Base-by-base conservation (phyloP, 2,113 vertebrate genomes). In the Phrynosoma blainvillii region DNA sequence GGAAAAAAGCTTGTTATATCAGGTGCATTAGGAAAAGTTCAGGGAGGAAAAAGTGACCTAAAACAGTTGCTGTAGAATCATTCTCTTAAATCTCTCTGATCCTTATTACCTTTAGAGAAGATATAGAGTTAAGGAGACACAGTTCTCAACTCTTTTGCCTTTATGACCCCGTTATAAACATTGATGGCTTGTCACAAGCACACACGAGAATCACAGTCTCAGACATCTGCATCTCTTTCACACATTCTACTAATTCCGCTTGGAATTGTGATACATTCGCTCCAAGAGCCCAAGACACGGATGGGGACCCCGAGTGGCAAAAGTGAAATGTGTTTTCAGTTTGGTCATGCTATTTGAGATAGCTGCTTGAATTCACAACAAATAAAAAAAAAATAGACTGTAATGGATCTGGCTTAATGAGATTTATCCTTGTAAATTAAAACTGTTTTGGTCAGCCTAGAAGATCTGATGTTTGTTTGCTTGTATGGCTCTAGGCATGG, bases 401-500 rank as follows among this genome's bases (percentile, higher is more conserved):
- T 88, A 82, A 83, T 52, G 9, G 66, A 84, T 92, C 84, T 81
- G 14, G 30, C 0, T 0, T 90, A 78, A 86, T 71, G 20, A 32
- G 78, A 83, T 94, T 93, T 91, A 88, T 78, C 87, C 90, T 82
- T 82, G 40, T 65, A 91, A 92, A 90, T 0, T 3, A 92, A 87
- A 0, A 36, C 0, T 0, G 76, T 87, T 89, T 77, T 82, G 66
- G 84, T 65, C 79, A 78, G 79, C 87, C 91, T 90, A 65, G 89
- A 76, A 68, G 71, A 82, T 85, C 70, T 89, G 84, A n/a, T 76
- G 77, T 89, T 89, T 89, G 84, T 85, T 82, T 89, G 70, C 56
- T 85, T 82, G 88, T 82, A 56, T 81, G 86, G 89, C 92, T 89
- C 79, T 89, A 52, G 84, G 89, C 84, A 91, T 92, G 92, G 93